phyloP scores from a whole-genome alignment of 1,140 invertebrate species.

The Habropoda laboriosa region DNA sequence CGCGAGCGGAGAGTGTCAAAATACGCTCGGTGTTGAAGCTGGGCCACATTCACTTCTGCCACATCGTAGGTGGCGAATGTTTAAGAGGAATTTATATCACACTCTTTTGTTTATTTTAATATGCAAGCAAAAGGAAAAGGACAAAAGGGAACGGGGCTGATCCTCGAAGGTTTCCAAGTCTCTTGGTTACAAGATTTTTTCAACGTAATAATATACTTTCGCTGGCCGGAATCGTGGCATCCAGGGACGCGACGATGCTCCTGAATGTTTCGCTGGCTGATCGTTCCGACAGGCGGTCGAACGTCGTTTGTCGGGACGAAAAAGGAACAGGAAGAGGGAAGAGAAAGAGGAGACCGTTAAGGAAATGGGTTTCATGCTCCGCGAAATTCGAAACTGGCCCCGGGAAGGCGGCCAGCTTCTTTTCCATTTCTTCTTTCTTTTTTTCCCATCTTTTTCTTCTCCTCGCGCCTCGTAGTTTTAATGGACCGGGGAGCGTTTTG shows the following conservation, averaged over 20 bases:
- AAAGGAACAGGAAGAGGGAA: constrained; percentile 4
- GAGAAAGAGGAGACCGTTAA: constrained; percentile 27
- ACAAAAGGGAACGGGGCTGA: neutral
- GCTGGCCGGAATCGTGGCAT: neutral
- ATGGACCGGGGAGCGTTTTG: neutral
- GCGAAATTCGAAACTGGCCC: constrained; percentile 14
- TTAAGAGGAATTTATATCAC: too few relatives aligned
- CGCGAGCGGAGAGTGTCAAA: too few relatives aligned
- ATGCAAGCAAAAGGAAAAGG: neutral
- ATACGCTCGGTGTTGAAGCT: too few relatives aligned
- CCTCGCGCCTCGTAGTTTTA: neutral
- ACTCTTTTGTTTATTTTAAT: neutral
- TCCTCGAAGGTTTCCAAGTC: neutral
- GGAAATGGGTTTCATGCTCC: constrained; percentile 24
- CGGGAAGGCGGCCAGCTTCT: neutral
- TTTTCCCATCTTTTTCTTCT: too few relatives aligned
- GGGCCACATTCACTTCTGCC: too few relatives aligned
- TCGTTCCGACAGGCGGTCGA: constrained; percentile 2
- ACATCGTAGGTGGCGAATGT: too few relatives aligned
- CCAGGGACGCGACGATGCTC: neutral
- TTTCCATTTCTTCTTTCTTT: neutral
- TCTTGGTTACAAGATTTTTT: neutral
- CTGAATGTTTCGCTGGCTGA: constrained; percentile 3
- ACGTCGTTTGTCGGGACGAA: constrained; percentile 13
- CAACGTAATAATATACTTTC: constrained; percentile 14